These are phyloP conservation scores for Caenorhabditis tropicalis DNA, from an alignment of 1,140 invertebrate species.

Conservation along the genomic window DNA sequence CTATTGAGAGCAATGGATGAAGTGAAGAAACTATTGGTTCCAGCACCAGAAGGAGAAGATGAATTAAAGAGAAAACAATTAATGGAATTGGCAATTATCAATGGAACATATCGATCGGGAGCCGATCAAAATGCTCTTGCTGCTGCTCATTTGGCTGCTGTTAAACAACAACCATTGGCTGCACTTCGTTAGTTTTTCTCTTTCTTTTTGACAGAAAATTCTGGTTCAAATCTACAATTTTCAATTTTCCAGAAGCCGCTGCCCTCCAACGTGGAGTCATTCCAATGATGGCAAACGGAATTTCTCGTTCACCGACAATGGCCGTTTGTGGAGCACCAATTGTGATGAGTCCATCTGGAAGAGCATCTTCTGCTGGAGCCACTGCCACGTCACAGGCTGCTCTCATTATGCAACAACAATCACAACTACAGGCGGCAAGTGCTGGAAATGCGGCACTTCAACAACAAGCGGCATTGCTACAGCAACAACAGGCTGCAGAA, in stretches of 20 bases:
- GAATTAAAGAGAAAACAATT: slow-evolving; percentile 98
- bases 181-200: slow-evolving; percentile 50
- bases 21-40: slow-evolving; percentile 90
- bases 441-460: slow-evolving; percentile 53
- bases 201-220: background rate
- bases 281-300: slow-evolving; percentile 7
- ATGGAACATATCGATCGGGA: slow-evolving; percentile 86
- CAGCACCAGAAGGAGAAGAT: slow-evolving; percentile 93
- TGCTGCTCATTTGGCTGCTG: slow-evolving; percentile 54
- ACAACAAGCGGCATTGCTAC: slow-evolving; percentile 51
- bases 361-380: slow-evolving; percentile 45
- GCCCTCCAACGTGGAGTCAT: slow-evolving; percentile 33
- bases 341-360: slow-evolving; percentile 53
- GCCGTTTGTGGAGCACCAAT: slow-evolving; percentile 57
- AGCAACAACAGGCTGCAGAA: slow-evolving; percentile 57
- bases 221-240: too few species aligned
- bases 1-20: slow-evolving; percentile 93
- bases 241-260: slow-evolving; percentile 48
- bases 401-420: slow-evolving; percentile 33
- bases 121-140: slow-evolving; percentile 41
- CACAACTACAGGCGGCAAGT: slow-evolving; percentile 31
- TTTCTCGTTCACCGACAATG: slow-evolving; percentile 46
- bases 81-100: slow-evolving; percentile 99
- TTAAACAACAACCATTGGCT: slow-evolving; percentile 53
- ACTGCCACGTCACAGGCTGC: slow-evolving; percentile 29